Percentiles rank a stretch among this genome's conserved stretches.
Conservation (phyloP, 2,888 invertebrate species). For the Diploptera punctata region DNA sequence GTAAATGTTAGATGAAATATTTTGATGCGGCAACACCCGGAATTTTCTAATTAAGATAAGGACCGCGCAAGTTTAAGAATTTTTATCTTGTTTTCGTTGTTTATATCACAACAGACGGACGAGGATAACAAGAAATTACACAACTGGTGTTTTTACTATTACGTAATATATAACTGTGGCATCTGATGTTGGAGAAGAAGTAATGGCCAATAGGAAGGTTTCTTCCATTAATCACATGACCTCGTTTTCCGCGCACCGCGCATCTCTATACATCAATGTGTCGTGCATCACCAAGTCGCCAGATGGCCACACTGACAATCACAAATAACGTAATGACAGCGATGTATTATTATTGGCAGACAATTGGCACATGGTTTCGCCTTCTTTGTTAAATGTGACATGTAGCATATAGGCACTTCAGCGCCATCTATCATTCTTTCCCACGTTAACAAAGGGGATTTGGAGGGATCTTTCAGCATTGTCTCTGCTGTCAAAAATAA, state of each 20-base stretch:
- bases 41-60: too few relatives aligned
- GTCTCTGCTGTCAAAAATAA: constrained; percentile 3
- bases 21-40: too few relatives aligned
- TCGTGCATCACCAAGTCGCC: constrained; percentile 1
- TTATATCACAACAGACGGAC: too few relatives aligned
- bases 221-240: constrained; percentile 27
- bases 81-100: too few relatives aligned
- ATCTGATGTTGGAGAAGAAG: not conserved
- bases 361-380: constrained; percentile 13
- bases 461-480: too few relatives aligned
- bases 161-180: not conserved
- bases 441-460: not conserved
- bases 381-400: constrained; percentile 1
- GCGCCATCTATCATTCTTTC: not conserved
- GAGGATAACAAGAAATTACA: too few relatives aligned
- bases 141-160: too few relatives aligned
- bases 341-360: constrained; percentile 3
- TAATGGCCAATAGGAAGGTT: constrained; percentile 15
- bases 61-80: too few relatives aligned
- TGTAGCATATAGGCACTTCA: not conserved
- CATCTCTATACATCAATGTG: constrained; percentile 1
- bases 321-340: not conserved
- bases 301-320: not conserved
- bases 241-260: not conserved
- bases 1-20: too few relatives aligned